Percentiles rank a stretch among this genome's conserved stretches.
Conservation (phyloP, 2,113 vertebrate genomes). For the Formicarius rufipectus region DNA sequence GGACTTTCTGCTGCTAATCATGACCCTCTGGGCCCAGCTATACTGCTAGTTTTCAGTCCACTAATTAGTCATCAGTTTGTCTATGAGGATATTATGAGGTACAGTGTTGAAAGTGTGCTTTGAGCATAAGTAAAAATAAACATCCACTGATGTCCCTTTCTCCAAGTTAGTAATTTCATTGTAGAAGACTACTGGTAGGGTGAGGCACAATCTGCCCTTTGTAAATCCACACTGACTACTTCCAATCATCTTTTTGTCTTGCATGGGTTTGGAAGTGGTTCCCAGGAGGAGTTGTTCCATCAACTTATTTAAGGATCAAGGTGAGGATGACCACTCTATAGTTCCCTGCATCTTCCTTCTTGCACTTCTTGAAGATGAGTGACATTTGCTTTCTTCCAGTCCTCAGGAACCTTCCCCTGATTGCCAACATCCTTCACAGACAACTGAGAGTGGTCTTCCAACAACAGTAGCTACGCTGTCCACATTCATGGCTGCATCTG, state of each 20-base stretch:
- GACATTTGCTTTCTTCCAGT: background rate
- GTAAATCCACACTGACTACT: background rate
- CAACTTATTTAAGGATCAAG: background rate
- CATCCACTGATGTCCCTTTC: background rate
- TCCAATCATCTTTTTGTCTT: background rate
- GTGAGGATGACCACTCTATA: background rate
- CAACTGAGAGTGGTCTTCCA: background rate
- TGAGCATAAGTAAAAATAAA: background rate
- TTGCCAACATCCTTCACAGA: background rate
- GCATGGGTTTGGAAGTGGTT: background rate
- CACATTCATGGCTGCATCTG: background rate
- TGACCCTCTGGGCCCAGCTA: background rate
- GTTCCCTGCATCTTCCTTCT: background rate
- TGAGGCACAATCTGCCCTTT: background rate
- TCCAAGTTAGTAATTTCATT: background rate
- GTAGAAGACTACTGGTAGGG: background rate
- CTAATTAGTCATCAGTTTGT: background rate
- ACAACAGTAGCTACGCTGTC: background rate
- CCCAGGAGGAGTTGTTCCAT: background rate
- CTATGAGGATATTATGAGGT: background rate
- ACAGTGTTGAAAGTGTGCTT: background rate
- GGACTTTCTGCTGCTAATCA: background rate
- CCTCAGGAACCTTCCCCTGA: background rate
- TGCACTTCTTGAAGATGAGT: background rate
- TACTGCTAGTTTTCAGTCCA: background rate